Evolutionary conservation across 2,888 invertebrate genomes (phyloP).

Genomic region (Idaea biselata): DNA sequence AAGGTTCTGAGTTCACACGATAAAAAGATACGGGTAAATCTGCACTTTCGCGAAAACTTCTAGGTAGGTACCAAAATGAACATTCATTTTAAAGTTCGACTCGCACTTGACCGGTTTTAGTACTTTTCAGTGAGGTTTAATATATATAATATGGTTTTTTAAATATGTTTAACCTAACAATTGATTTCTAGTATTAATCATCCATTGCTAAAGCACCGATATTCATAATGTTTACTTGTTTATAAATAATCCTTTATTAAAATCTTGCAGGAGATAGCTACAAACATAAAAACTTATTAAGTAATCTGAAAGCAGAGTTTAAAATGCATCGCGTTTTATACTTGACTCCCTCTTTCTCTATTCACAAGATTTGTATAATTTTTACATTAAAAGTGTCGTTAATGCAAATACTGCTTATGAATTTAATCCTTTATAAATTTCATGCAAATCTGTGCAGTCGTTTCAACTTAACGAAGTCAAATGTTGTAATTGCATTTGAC

Average conservation of each 20-base stretch:
- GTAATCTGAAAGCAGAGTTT: background rate
- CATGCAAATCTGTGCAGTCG: background rate
- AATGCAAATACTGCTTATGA: slow-evolving; percentile 1
- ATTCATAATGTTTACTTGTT: too few species aligned
- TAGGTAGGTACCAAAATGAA: too few species aligned
- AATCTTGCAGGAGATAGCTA: background rate
- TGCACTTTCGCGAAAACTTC: too few species aligned
- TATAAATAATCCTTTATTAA: background rate
- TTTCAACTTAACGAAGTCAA: background rate
- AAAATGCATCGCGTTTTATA: background rate
- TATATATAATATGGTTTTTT: too few species aligned
- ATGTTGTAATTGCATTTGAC: background rate
- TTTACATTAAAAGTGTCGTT: background rate
- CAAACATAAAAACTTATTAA: background rate
- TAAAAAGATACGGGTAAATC: too few species aligned
- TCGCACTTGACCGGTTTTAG: too few species aligned
- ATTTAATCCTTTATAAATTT: slow-evolving; percentile 1
- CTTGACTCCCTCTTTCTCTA: background rate
- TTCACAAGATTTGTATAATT: background rate
- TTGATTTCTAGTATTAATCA: too few species aligned
- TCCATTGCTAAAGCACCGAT: too few species aligned
- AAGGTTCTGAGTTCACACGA: too few species aligned
- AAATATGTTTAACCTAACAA: too few species aligned
- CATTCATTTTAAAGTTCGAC: too few species aligned
- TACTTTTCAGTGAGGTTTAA: too few species aligned